Evolutionary conservation across 64 coral and sea anemone genomes (phyloP), one percentile per base, ranked within the genome.

Genomic region (Actinia tenebrosa): DNA sequence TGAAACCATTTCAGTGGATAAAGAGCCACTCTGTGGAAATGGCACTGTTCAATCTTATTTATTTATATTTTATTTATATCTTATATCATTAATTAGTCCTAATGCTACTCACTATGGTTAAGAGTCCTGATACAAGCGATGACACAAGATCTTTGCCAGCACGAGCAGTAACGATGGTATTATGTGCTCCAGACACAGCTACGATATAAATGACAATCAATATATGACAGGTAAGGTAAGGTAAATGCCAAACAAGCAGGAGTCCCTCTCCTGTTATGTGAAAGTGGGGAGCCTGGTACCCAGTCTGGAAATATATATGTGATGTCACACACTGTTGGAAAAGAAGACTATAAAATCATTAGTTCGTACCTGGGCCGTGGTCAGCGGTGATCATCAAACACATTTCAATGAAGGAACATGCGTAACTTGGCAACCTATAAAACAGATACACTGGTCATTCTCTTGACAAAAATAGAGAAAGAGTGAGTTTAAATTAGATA

Each of bases 381-480:
- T 99, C 97, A 92, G 97, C 97, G 56, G 97, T 99, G 54, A 99
- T 99, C 97, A 99, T 99, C 6, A 99, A 86, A 55, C 97, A 99
- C 97, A 99, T 99, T 53, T 99, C 97, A 47, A 99, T 95, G 64
- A 99, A 99, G 88, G 94, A 89, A 53, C 86, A 88, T 18, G 97
- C 97, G 72, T 95, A 99, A 0, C 66, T 53, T 15, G 97, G 97
- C 78, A 99, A 89, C 64, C 97, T 99, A 44, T 45, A 14, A 58
- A 14, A 25, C 7, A 81, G 17, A 81, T 47, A 8, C 27, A 42
- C 14, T 47, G 20, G 27, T 47, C 19, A 81, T 47, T 47, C 20
- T 19, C 52, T 27, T 22, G 79, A 9, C 27, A 27, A 37, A 37
- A 37, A 37, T 37, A 37, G 30, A 37, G 30, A 37, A 37, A 37